phyloP scores from a whole-genome alignment of 2,797 vertebrate genomes.

The Tokudaia tokunoshimensis region DNA sequence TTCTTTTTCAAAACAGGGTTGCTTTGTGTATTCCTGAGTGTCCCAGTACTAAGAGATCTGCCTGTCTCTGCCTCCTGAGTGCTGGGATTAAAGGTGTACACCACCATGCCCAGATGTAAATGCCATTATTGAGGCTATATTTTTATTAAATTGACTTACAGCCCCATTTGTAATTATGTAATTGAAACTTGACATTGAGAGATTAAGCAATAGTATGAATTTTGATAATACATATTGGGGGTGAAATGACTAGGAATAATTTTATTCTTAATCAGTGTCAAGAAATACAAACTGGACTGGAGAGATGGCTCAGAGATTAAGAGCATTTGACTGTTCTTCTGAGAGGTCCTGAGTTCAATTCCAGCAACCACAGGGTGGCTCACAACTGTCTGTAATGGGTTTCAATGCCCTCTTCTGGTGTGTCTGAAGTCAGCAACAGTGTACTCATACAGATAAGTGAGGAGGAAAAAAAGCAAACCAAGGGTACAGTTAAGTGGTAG shows the following conservation, averaged over 20 bases:
- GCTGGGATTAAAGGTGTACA: neutral
- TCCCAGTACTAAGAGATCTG: neutral
- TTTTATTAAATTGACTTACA: conserved; percentile 46
- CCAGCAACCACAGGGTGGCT: neutral
- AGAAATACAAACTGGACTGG: neutral
- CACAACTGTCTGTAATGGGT: neutral
- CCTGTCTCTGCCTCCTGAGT: neutral
- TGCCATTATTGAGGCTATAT: neutral
- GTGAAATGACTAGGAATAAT: neutral
- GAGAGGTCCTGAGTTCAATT: neutral
- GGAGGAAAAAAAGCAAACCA: neutral
- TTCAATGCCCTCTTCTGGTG: neutral
- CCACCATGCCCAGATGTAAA: neutral
- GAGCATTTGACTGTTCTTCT: neutral
- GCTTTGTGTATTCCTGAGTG: neutral
- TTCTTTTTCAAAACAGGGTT: neutral
- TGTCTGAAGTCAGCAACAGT: neutral
- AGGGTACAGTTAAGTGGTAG: too few species aligned
- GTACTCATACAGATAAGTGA: neutral
- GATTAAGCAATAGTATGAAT: conserved; percentile 3
- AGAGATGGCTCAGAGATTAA: neutral
- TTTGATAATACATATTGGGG: neutral
- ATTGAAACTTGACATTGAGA: conserved; percentile 29
- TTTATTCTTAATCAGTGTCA: conserved; percentile 15
- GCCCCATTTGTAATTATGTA: neutral